Base-by-base conservation (phyloP, 92 coral and sea anemone species). In the Palythoa grandiflora region DNA sequence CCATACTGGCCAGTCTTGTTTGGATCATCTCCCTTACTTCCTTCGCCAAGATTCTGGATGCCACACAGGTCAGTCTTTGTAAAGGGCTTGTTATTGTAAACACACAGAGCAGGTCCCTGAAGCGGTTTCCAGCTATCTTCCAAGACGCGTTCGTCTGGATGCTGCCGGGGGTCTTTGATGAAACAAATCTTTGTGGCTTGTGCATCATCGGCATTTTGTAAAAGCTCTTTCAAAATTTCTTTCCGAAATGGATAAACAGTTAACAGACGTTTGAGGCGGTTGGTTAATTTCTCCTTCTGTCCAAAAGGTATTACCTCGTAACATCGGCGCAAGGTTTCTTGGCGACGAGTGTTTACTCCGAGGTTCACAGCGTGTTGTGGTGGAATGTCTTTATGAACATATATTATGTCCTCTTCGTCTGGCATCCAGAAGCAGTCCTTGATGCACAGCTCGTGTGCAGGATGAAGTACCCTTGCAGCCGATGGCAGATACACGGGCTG, bases 1-100 rank as follows among this genome's bases (percentile, higher is more conserved):
- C 98, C 98, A 66, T 93, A 96, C 88, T 96, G 98, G 6, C 98
- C 98, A 36, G 98, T 96, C 86, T 93, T 96, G 91, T 94, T 95
- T 11, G 98, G 98, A 72, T 96, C 97, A 50, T 89, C 93, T 35
- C 93, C 92, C 79, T 96, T 96, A 66, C 88, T 94, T 13, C 98
- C 98, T 36, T 94, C 94, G 0, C 98, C 98, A 53, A 96, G 98
- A 35, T 88, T 94, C 76, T 94, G 98, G 37, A 96, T 96, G 36
- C 98, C 98, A 2, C 8, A 40, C 19, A 96, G 90, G 70, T 96
- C 98, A 20, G 88, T 87, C 12, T 63, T 79, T 1, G 92, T 92
- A 60, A 96, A 96, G 10, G 94, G 95, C 35, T 87, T 91, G 93
- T 95, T 91, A 83, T 94, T 95, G 88, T 88, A 95, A 28, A 95